These are phyloP conservation scores for Okapia johnstoni DNA, from an alignment of 2,113 vertebrate genomes.

Conservation along the genomic window DNA sequence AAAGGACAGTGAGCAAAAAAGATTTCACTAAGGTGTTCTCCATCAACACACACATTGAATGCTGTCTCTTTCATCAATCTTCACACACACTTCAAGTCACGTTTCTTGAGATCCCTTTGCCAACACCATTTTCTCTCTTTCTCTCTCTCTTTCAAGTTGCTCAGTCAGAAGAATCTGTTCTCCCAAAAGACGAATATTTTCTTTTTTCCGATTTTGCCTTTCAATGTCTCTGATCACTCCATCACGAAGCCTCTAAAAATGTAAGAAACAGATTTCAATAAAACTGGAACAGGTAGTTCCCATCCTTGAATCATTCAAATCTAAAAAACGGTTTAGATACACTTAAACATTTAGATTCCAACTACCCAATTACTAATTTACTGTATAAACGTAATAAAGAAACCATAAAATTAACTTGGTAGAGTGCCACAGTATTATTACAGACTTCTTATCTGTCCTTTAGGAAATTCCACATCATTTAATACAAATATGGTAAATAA, in stretches of 20 bases:
- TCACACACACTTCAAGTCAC: constrained; percentile 47
- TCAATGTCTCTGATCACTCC: constrained; percentile 93
- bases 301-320: constrained; percentile 27
- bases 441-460: neutral
- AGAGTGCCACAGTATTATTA: neutral
- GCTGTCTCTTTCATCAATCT: neutral
- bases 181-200: constrained; percentile 88
- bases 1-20: neutral
- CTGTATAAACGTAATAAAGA: constrained; percentile 25
- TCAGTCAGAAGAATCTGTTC: constrained; percentile 89
- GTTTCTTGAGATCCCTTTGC: constrained; percentile 70
- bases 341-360: constrained; percentile 39
- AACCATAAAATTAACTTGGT: constrained; percentile 17
- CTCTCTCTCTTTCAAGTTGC: constrained; percentile 84
- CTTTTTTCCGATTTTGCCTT: constrained; percentile 86
- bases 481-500: constrained; percentile 3
- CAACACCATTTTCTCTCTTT: constrained; percentile 75
- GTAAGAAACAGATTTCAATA: constrained; percentile 67
- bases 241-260: constrained; percentile 88
- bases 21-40: neutral
- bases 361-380: constrained; percentile 45
- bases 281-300: constrained; percentile 47
- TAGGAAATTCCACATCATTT: constrained; percentile 15
- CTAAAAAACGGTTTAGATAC: constrained; percentile 38
- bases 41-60: neutral